Conservation (phyloP, 2,797 vertebrate genomes). For the Tinamus major region DNA sequence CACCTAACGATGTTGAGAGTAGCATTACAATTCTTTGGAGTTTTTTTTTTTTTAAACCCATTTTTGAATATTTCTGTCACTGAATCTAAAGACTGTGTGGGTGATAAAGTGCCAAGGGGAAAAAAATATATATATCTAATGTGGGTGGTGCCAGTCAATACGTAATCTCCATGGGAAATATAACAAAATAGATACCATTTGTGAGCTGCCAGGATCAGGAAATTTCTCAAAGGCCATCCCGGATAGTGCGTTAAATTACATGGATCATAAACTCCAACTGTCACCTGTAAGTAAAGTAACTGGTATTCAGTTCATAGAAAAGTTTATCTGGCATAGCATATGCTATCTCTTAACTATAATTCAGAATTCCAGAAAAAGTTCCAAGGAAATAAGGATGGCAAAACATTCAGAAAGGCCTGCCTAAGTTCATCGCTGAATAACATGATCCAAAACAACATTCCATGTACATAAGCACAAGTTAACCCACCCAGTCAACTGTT, state of each 20-base stretch:
- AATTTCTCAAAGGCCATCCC: constrained; percentile 96
- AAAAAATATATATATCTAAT: not conserved
- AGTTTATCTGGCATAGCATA: not conserved
- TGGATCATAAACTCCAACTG: constrained; percentile 93
- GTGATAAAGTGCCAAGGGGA: not conserved
- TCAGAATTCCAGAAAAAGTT: not conserved
- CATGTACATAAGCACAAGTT: not conserved
- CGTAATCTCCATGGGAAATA: not conserved
- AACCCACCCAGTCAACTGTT: not conserved
- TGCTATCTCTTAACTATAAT: not conserved
- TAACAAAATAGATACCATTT: constrained; percentile 84
- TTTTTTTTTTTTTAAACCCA: not conserved
- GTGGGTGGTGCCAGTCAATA: not conserved
- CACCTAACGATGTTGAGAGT: not conserved
- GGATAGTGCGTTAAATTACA: constrained; percentile 94
- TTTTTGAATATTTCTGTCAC: not conserved
- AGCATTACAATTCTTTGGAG: not conserved
- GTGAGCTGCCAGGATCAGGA: constrained; percentile 89
- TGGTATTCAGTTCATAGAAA: not conserved
- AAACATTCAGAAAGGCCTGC: not conserved
- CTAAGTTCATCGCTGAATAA: not conserved
- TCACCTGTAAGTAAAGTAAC: constrained; percentile 83
- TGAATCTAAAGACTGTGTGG: not conserved
- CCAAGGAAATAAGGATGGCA: not conserved
- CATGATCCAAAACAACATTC: not conserved